Evolutionary conservation across 1,140 invertebrate genomes (phyloP).

Genomic region (Sipha flava): DNA sequence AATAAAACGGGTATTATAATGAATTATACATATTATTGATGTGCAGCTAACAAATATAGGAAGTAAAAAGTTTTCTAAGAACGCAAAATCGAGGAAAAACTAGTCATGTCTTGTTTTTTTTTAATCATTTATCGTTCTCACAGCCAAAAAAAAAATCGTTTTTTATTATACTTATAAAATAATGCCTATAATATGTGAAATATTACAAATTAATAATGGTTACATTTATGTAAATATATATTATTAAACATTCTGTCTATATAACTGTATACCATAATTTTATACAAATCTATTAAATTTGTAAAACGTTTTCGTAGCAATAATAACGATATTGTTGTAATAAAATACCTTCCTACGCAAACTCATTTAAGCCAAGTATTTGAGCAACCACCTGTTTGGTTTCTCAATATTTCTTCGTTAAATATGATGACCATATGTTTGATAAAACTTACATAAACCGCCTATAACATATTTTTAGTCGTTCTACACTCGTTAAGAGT

Average conservation of each 20-base stretch:
- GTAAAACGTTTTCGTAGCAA: not conserved
- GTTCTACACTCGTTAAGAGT: not conserved
- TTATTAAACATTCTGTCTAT: not conserved
- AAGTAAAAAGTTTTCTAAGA: too few species aligned
- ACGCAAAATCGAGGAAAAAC: too few species aligned
- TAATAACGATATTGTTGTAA: constrained; percentile 3
- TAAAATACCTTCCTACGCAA: not conserved
- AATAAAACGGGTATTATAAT: not conserved
- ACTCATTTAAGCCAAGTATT: not conserved
- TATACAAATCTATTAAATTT: not conserved
- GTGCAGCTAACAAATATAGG: too few species aligned
- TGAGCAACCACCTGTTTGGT: not conserved
- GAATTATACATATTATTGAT: too few species aligned
- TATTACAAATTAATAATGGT: too few species aligned
- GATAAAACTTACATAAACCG: not conserved
- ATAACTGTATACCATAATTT: not conserved
- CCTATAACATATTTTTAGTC: not conserved
- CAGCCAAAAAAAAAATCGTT: too few species aligned
- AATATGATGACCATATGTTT: not conserved
- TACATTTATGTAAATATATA: too few species aligned
- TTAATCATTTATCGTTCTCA: too few species aligned
- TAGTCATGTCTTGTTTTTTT: too few species aligned
- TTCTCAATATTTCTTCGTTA: not conserved
- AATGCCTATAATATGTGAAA: too few species aligned
- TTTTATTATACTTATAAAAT: too few species aligned